A percentile compares a stretch with the other conserved stretches of the same genome.
These are phyloP conservation scores for Amblyraja radiata DNA, from an alignment of 2,797 vertebrate species.

Conservation along the genomic window DNA sequence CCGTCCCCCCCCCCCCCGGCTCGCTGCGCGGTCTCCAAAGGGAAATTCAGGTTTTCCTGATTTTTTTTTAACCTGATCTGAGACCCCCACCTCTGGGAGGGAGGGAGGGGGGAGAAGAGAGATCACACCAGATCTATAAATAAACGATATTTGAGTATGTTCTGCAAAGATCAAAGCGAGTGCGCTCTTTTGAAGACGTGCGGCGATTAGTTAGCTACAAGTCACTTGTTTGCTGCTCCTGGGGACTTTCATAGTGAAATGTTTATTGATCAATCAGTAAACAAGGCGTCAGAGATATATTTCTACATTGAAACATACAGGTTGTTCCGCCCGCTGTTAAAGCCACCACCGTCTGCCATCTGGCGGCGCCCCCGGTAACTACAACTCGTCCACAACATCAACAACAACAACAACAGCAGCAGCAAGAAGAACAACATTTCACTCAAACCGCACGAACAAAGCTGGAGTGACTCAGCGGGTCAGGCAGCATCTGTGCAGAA, in stretches of 20 bases:
- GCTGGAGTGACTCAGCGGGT: no score
- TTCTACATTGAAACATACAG: not conserved
- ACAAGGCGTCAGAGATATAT: not conserved
- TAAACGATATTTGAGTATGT: not conserved
- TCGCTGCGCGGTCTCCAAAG: no score
- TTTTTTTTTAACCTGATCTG: no score
- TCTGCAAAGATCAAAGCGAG: no score
- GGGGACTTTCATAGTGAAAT: not conserved
- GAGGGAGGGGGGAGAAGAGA: not conserved
- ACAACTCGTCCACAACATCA: no score
- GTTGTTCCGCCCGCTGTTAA: not conserved
- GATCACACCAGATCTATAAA: not conserved
- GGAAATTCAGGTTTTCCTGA: not conserved
- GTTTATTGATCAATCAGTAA: not conserved
- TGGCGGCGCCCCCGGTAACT: not conserved
- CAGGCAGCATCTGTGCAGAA: no score
- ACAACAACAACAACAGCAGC: no score
- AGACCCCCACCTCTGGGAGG: not conserved
- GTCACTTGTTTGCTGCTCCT: not conserved
- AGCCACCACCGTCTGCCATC: not conserved
- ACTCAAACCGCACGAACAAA: no score
- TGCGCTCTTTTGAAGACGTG: not conserved
- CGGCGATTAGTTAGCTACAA: not conserved
- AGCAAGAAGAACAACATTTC: no score
- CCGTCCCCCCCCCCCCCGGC: no score